phyloP scores from a whole-genome alignment of 2,113 vertebrate genomes.

The Falcunculus frontatus region DNA sequence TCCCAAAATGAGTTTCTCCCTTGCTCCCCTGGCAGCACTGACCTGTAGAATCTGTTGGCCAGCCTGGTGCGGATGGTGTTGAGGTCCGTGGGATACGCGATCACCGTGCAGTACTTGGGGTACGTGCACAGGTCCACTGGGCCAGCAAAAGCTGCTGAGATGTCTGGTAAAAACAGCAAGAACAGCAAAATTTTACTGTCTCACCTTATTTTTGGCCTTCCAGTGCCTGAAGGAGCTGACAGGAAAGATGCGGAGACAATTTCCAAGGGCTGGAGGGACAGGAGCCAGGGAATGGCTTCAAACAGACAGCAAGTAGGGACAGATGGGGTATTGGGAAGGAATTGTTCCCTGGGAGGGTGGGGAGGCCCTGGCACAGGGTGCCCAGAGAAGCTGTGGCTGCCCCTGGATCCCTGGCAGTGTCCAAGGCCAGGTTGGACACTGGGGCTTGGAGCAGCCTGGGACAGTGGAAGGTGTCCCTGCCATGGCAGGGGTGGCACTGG shows the following conservation, averaged over 20 bases:
- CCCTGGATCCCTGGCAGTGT: background rate
- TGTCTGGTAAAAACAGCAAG: conserved; percentile 73
- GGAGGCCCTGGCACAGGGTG: accelerated
- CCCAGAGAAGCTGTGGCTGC: background rate
- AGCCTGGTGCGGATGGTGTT: conserved; percentile 89
- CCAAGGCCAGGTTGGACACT: background rate
- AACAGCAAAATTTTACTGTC: background rate
- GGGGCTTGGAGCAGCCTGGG: background rate
- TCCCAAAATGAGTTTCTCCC: accelerated
- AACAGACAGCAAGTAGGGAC: accelerated
- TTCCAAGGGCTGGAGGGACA: accelerated
- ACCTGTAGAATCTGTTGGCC: conserved; percentile 93
- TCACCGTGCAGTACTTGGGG: conserved; percentile 89
- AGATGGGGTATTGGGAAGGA: accelerated
- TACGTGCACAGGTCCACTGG: conserved; percentile 91
- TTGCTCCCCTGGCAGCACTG: background rate
- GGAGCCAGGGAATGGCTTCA: background rate
- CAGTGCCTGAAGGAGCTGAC: accelerated
- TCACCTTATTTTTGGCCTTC: background rate
- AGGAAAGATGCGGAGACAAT: background rate
- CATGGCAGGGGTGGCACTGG: background rate
- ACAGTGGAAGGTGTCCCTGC: background rate
- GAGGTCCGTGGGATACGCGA: conserved; percentile 94
- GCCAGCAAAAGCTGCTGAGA: conserved; percentile 88
- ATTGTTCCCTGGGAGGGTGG: background rate